Evolutionary conservation across 2,113 vertebrate species (phyloP).

Genomic region (Arvicanthis niloticus): DNA sequence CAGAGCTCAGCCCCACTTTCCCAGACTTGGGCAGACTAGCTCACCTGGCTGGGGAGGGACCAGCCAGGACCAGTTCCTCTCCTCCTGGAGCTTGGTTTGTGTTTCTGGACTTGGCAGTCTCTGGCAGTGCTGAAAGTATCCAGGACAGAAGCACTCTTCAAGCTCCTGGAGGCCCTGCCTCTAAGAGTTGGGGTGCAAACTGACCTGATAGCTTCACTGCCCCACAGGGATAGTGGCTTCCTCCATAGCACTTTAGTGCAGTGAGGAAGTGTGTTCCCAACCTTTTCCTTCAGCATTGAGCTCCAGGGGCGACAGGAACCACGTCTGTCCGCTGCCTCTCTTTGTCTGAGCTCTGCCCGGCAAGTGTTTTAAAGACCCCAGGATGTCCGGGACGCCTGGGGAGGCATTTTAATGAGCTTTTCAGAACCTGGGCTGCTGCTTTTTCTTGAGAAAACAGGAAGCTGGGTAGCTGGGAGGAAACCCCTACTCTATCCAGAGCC

Average conservation of each 20-base stretch:
- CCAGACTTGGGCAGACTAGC: neutral
- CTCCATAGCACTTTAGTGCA: neutral
- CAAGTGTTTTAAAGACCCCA: conserved; percentile 43
- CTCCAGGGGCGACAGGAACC: conserved; percentile 44
- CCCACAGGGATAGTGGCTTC: neutral
- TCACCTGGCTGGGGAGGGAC: neutral
- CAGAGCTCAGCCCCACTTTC: neutral
- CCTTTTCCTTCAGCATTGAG: neutral
- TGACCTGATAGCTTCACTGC: neutral
- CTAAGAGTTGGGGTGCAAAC: neutral
- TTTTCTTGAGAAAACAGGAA: conserved; percentile 78
- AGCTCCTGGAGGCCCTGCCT: neutral
- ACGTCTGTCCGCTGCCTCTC: conserved; percentile 43
- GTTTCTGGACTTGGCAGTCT: neutral
- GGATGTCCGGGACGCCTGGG: conserved; percentile 54
- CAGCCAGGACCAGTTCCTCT: neutral
- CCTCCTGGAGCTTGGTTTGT: neutral
- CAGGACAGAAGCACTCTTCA: neutral
- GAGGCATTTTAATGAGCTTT: conserved; percentile 71
- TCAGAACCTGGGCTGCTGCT: conserved; percentile 28
- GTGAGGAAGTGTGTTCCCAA: neutral
- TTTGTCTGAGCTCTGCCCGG: conserved; percentile 39
- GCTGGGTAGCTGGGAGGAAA: conserved; percentile 53
- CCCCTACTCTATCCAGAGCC: neutral
- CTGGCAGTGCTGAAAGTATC: neutral